Percentiles rank a stretch among this genome's conserved stretches.
Conservation (phyloP, 2,888 invertebrate species). For the Lacanobia oleracea region DNA sequence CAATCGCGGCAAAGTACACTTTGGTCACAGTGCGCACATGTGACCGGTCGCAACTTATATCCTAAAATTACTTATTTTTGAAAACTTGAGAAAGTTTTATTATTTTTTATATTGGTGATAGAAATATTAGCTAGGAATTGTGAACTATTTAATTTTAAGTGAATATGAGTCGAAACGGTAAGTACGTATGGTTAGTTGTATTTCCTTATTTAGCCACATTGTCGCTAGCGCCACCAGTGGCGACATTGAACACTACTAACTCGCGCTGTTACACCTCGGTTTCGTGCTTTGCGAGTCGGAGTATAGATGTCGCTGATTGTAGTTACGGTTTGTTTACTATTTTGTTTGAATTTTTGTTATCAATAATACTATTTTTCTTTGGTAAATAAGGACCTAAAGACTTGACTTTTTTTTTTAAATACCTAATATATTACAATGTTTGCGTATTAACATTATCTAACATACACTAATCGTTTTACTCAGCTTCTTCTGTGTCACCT, state of each 20-base stretch:
- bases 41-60: constrained; percentile 76
- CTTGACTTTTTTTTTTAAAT: not conserved
- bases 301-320: constrained; percentile 73
- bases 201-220: constrained; percentile 60
- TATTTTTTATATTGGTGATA: constrained; percentile 50
- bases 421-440: not conserved
- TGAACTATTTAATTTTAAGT: constrained; percentile 53
- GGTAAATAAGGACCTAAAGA: not conserved
- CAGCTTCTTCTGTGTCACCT: not conserved
- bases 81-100: constrained; percentile 56
- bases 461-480: not conserved
- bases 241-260: constrained; percentile 34
- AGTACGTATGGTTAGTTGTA: constrained; percentile 67
- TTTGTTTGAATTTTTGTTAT: not conserved
- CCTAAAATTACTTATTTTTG: constrained; percentile 56
- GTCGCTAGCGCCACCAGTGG: constrained; percentile 69
- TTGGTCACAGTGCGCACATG: constrained; percentile 84
- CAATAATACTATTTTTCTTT: not conserved
- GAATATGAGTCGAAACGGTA: constrained; percentile 83
- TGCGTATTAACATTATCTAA: not conserved
- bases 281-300: not conserved
- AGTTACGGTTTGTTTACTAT: not conserved
- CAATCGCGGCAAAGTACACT: constrained; percentile 78
- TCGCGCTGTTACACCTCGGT: not conserved
- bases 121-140: constrained; percentile 30